phyloP scores from a whole-genome alignment of 1,140 invertebrate species.

The Venturia canescens region DNA sequence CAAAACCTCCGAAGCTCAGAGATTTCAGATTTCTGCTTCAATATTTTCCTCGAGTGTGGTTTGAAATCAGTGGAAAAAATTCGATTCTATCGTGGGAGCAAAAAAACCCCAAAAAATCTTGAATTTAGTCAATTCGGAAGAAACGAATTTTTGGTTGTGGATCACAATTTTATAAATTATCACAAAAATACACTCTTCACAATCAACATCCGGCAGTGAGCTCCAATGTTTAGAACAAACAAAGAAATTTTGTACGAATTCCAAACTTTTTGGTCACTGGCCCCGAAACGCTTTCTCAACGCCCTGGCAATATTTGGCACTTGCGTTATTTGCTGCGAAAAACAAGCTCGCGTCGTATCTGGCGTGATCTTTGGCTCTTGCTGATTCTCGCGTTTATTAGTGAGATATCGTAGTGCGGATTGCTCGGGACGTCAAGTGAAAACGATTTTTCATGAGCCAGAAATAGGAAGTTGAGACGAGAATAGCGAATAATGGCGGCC shows the following conservation, averaged over 20 bases:
- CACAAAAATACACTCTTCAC: not conserved
- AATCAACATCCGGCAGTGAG: too few relatives aligned
- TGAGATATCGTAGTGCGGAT: not conserved
- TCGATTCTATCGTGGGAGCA: too few relatives aligned
- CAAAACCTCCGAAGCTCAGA: not conserved
- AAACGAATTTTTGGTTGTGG: not conserved
- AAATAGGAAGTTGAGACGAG: conserved; percentile 55
- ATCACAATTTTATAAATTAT: too few relatives aligned
- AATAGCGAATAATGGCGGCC: conserved; percentile 47
- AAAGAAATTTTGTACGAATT: not conserved
- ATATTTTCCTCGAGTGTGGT: too few relatives aligned
- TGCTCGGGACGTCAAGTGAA: not conserved
- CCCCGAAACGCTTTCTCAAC: conserved; percentile 3
- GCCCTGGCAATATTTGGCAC: not conserved
- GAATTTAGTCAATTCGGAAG: not conserved
- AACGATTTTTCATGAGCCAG: conserved; percentile 42
- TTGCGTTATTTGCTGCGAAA: not conserved
- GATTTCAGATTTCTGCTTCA: too few relatives aligned
- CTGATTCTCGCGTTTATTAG: not conserved
- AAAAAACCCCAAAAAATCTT: too few relatives aligned
- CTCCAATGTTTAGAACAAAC: too few relatives aligned
- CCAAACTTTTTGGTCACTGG: not conserved
- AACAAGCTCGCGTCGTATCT: not conserved
- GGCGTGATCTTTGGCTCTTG: not conserved
- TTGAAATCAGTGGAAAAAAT: too few relatives aligned